Evolutionary conservation across 2,888 invertebrate species (phyloP).

Genomic region (Trissolcus brochymenae): DNA sequence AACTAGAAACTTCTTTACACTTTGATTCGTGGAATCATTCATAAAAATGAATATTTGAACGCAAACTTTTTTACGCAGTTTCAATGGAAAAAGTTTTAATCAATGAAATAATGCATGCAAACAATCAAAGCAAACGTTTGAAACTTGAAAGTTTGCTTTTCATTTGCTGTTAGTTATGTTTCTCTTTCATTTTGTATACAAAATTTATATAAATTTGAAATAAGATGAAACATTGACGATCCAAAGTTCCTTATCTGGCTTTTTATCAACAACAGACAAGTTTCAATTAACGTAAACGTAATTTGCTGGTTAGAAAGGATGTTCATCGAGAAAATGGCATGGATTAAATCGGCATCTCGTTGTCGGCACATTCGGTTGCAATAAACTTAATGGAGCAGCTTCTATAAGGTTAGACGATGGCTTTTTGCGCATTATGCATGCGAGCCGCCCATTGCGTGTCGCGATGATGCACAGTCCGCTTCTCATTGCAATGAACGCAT

Average conservation of each 20-base stretch:
- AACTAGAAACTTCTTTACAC: neutral
- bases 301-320: too few relatives aligned
- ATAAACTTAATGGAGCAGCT: conserved; percentile 62
- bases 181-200: too few relatives aligned
- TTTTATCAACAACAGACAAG: too few relatives aligned
- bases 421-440: conserved; percentile 69
- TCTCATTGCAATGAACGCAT: conserved; percentile 64
- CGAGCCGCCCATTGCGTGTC: conserved; percentile 71
- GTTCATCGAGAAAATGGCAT: conserved; percentile 25
- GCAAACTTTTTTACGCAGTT: too few relatives aligned
- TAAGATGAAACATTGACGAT: neutral
- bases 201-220: too few relatives aligned
- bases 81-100: too few relatives aligned
- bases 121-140: too few relatives aligned
- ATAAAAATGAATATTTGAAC: too few relatives aligned
- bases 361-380: conserved; percentile 51
- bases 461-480: conserved; percentile 51
- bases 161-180: too few relatives aligned
- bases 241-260: conserved; percentile 7
- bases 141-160: too few relatives aligned
- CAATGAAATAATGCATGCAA: too few relatives aligned
- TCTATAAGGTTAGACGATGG: conserved; percentile 63
- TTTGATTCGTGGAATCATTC: neutral
- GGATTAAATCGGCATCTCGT: conserved; percentile 52
- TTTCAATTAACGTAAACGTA: too few relatives aligned